phyloP scores from a whole-genome alignment of 2,113 vertebrate genomes.

The Catharus fuscescens region DNA sequence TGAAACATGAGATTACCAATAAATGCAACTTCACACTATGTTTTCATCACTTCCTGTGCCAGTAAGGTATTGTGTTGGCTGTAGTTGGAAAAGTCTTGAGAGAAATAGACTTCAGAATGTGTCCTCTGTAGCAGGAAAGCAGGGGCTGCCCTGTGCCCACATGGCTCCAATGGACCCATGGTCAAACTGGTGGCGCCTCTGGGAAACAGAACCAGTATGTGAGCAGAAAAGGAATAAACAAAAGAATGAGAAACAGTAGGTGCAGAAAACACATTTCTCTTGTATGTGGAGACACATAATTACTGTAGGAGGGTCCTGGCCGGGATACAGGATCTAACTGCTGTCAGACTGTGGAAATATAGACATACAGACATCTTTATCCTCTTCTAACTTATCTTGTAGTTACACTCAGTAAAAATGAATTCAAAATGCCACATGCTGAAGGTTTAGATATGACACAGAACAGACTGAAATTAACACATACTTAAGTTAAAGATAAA shows the following conservation, averaged over 20 bases:
- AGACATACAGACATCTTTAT: neutral
- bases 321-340: neutral
- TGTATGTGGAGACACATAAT: neutral
- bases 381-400: neutral
- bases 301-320: neutral
- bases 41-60: neutral
- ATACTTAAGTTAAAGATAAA: neutral
- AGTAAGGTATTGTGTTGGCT: neutral
- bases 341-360: neutral
- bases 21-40: neutral
- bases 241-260: neutral
- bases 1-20: neutral
- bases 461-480: neutral
- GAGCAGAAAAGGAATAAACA: neutral
- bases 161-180: accelerated
- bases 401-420: neutral
- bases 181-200: neutral
- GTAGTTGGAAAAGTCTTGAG: neutral
- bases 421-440: neutral
- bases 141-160: neutral
- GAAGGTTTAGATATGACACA: neutral
- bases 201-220: neutral
- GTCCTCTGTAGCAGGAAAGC: neutral
- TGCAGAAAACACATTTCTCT: neutral
- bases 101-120: accelerated